Percentiles rank a stretch among this genome's conserved stretches.
Evolutionary conservation across 1,140 invertebrate genomes (phyloP).

Genomic region (Pentalonia nigronervosa): DNA sequence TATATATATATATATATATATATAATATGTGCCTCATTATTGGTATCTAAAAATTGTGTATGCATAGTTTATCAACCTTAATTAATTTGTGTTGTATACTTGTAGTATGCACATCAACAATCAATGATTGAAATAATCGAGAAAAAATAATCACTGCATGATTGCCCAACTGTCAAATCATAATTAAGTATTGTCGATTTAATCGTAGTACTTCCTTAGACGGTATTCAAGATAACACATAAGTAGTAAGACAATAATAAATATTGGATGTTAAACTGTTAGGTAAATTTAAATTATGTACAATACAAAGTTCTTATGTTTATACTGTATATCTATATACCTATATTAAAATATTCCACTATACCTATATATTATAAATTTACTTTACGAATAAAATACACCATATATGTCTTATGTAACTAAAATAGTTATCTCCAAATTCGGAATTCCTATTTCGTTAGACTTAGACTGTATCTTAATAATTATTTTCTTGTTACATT

Average conservation of each 20-base stretch:
- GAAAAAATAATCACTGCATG: not conserved
- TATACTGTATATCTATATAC: too few species aligned
- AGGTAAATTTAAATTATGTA: not conserved
- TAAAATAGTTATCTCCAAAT: slow-evolving; percentile 2
- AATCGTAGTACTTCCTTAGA: not conserved
- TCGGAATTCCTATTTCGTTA: not conserved
- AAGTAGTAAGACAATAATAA: not conserved
- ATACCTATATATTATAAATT: not conserved
- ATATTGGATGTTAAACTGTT: not conserved
- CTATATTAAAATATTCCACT: not conserved
- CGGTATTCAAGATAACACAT: not conserved
- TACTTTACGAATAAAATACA: not conserved
- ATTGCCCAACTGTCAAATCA: not conserved
- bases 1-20: too few species aligned
- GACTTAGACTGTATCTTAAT: not conserved
- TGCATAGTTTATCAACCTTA: not conserved
- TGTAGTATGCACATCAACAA: not conserved
- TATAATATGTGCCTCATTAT: not conserved
- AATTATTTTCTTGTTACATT: not conserved
- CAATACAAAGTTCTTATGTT: not conserved
- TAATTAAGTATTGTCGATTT: not conserved
- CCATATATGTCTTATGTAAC: not conserved
- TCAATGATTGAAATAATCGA: not conserved
- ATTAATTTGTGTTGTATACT: not conserved
- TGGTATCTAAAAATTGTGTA: not conserved